phyloP scores from a whole-genome alignment of 2,797 vertebrate genomes.

The Miichthys miiuy region DNA sequence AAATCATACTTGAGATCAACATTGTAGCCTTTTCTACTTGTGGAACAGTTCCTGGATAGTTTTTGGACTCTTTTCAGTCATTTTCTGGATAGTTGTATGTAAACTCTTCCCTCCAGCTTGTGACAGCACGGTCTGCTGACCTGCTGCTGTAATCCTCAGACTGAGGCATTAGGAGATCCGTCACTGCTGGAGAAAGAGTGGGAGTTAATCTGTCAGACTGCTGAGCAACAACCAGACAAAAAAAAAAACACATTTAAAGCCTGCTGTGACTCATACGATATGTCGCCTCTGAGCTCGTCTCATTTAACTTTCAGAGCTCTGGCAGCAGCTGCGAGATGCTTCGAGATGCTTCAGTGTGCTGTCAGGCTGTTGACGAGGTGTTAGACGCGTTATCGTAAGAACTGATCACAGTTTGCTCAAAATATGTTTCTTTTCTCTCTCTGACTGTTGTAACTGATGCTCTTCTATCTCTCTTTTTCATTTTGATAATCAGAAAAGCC shows the following conservation, averaged over 20 bases:
- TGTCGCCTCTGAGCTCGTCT: conserved; percentile 2
- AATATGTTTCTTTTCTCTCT: not conserved
- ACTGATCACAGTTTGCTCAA: not conserved
- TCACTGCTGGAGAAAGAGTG: conserved; percentile 50
- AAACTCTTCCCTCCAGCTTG: rapidly evolving
- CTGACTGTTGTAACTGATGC: not conserved
- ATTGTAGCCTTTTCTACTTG: not conserved
- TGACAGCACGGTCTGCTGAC: conserved; percentile 1
- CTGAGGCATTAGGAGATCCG: conserved; percentile 33
- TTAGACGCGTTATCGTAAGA: not conserved
- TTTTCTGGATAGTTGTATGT: not conserved
- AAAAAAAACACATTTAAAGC: not conserved
- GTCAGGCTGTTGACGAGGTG: not conserved
- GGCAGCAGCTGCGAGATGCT: not conserved
- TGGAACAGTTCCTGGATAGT: not conserved
- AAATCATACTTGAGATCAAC: not conserved
- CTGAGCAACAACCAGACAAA: conserved; percentile 40
- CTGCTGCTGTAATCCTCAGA: conserved; percentile 51
- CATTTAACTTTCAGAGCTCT: not conserved
- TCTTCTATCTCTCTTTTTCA: not conserved
- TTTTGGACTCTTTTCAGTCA: not conserved
- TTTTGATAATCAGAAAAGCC: not conserved
- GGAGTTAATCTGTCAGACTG: conserved; percentile 60
- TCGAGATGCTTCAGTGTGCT: not conserved
- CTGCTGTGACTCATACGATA: conserved; percentile 37